A percentile compares a stretch with the other conserved stretches of the same genome.
Evolutionary conservation across 1,140 invertebrate genomes (phyloP).

Genomic region (Wiebesia pumilae): DNA sequence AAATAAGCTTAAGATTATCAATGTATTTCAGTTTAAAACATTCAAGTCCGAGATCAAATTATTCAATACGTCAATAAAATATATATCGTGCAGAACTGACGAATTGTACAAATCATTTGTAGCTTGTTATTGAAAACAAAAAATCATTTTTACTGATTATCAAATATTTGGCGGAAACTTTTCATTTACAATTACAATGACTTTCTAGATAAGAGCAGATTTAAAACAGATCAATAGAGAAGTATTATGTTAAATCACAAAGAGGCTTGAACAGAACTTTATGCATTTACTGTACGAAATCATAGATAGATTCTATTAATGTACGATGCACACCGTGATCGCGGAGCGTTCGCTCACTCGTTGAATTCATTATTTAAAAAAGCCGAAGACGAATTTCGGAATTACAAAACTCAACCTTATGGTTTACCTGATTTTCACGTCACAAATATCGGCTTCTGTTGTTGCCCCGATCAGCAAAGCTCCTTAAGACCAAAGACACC

Average conservation of each 20-base stretch:
- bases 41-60: neutral
- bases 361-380: neutral
- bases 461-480: neutral
- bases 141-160: neutral
- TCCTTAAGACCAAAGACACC: neutral
- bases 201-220: too few species aligned
- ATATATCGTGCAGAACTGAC: neutral
- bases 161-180: neutral
- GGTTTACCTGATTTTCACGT: neutral
- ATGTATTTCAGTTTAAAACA: too few species aligned
- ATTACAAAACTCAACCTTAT: neutral
- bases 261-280: neutral
- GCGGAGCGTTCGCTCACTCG: neutral
- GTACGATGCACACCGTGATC: neutral
- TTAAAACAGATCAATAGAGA: neutral
- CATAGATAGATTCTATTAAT: neutral
- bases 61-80: neutral
- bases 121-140: neutral
- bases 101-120: neutral
- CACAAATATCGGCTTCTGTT: too few species aligned
- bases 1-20: too few species aligned
- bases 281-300: neutral
- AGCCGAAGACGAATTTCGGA: neutral
- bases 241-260: neutral
- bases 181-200: too few species aligned